Evolutionary conservation across 1,140 invertebrate species (phyloP), one percentile per base, ranked within the genome.

Genomic region (Pteromalus puparum): DNA sequence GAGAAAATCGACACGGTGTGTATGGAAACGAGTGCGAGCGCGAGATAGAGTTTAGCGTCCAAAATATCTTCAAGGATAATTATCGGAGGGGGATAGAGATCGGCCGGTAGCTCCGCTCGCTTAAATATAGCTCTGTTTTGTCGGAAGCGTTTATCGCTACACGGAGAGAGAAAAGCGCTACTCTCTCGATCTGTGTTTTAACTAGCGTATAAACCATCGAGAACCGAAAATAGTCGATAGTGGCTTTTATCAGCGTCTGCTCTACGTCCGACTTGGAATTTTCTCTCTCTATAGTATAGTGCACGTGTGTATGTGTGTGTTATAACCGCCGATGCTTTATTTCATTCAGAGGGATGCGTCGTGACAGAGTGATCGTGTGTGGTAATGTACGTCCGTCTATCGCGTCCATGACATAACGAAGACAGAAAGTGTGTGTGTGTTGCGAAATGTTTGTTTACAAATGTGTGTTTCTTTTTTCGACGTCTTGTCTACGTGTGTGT

Each of bases 41-140:
- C 46, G 46, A 13, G 15, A 48, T 13, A 13, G 53, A 61, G 21
- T 24, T 76, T 67, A 67, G 68, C 78, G 18, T 78, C 80, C 42
- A 38, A 85, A 87, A 81, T 83, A 87, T 80, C 68, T 79, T 86
- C 85, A 75, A 82, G 81, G 70, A 83, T 78, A 79, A 75, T 84
- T 34, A 83, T 83, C 74, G 74, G 5, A 68, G 21, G 53, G 53
- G 53, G 18, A 61, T 61, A 61, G 15, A 61, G 81, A 76, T 82
- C 34, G 38, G 48, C 9, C 72, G 28, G 30, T 46, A 7, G 53
- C 53, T n/a, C 30, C 30, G 30, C 53, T 61, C 2, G 21, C 72
- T 82, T 82, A 82, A 82, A 74, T 65, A 82, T 82, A 82, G 81
- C 72, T 53, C 30, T 7, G 42, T 72, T 81, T 68, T 42, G 68